phyloP scores from a whole-genome alignment of 2,797 vertebrate genomes.

The Molossus alvarezi region DNA sequence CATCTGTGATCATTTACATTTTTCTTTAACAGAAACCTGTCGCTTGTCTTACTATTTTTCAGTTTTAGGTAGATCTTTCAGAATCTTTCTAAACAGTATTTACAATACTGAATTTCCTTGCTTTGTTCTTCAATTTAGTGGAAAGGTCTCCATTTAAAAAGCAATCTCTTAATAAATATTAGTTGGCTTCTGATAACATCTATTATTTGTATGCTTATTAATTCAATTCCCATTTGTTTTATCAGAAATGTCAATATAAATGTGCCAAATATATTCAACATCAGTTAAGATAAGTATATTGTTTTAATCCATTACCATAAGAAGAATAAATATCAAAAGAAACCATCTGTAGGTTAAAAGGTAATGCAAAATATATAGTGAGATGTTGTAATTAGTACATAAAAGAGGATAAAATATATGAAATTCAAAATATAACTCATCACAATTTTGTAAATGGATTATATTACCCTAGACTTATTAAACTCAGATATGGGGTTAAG shows the following conservation, averaged over 20 bases:
- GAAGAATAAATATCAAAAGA: neutral
- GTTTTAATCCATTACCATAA: neutral
- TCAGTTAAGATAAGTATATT: neutral
- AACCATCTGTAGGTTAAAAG: neutral
- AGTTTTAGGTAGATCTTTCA: neutral
- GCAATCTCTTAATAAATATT: neutral
- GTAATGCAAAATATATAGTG: neutral
- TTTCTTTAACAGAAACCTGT: neutral
- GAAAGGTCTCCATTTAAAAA: neutral
- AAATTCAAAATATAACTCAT: neutral
- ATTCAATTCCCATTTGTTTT: neutral
- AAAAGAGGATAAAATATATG: neutral
- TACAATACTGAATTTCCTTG: neutral
- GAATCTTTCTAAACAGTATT: neutral
- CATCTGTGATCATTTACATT: neutral
- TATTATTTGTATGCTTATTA: neutral
- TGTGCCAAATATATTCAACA: neutral
- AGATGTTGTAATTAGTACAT: neutral
- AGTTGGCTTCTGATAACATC: neutral
- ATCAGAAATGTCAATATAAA: neutral
- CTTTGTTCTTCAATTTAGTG: constrained; percentile 6
- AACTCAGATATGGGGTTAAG: neutral
- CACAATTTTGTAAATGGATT: neutral
- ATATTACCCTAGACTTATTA: neutral
- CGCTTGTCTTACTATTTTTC: neutral